Percentiles rank a stretch among this genome's conserved stretches.
Evolutionary conservation across 2,797 vertebrate genomes (phyloP).

Genomic region (Hydrophis major): DNA sequence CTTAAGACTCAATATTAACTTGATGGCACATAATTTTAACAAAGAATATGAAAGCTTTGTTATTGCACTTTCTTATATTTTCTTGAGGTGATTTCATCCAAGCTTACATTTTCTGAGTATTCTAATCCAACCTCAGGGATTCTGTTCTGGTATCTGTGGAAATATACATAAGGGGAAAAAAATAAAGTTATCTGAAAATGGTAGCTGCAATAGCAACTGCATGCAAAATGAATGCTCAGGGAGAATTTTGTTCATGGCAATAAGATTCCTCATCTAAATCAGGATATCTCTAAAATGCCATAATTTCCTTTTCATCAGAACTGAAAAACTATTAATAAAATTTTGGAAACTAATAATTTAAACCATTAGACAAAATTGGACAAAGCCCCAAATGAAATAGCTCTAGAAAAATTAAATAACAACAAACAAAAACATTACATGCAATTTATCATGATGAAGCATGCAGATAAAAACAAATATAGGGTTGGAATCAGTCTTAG

Average conservation of each 20-base stretch:
- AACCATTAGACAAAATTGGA: background rate
- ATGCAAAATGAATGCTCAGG: background rate
- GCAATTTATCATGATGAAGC: background rate
- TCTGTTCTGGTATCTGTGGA: background rate
- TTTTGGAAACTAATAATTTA: background rate
- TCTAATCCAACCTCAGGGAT: background rate
- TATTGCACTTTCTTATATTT: background rate
- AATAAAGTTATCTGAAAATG: background rate
- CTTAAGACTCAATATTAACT: background rate
- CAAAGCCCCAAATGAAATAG: background rate
- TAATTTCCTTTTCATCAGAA: background rate
- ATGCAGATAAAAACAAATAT: background rate
- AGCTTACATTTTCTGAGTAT: background rate
- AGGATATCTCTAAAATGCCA: background rate
- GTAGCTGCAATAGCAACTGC: background rate
- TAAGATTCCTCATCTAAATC: background rate
- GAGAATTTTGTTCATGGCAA: background rate
- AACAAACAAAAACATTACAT: background rate
- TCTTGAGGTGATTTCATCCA: background rate
- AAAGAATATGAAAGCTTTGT: background rate
- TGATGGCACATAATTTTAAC: background rate
- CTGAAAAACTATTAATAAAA: background rate
- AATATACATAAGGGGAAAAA: background rate
- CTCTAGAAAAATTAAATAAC: background rate
- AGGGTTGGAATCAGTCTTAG: background rate